Base-by-base conservation (phyloP, 2,113 vertebrate species). In the Willisornis vidua region DNA sequence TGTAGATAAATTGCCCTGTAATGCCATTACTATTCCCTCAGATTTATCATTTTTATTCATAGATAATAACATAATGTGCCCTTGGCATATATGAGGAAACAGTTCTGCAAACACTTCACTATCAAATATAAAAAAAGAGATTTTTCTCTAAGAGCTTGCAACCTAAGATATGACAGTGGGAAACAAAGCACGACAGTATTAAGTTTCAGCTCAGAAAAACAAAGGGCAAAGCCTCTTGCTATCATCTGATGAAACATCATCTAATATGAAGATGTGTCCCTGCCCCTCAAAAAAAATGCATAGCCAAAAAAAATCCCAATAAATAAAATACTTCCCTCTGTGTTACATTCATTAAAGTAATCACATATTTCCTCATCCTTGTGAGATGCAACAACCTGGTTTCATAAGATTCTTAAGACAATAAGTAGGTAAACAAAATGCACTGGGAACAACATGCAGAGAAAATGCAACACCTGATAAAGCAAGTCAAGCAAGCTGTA, bases 301-400 rank as follows among this genome's bases (percentile, higher is more conserved):
- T 2, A 51, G 39, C 0, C 1, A 54, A 72, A 84, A 78, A 31
- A 6, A 0, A 12, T 2, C 3, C 3, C 10, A 33, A 5, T 13
- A 78, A 76, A 77, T 52, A 58, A 57, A 88, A 66, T 22, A 1
- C 2, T 25, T 61, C 4, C 8, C 1, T 65, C 6, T 39, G 4
- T 29, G 18, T 37, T 51, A 51, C 33, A 7, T 14, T 71, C 46
- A 43, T 35, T 43, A 46, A 39, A 67, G 82, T 89, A 88, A 8
- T 41, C 59, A 48, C 22, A 6, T 28, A 45, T 31, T 92, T 81
- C 74, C 41, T 80, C 12, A 82, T 8, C 5, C 12, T 14, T 58
- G 25, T 65, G 12, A 79, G 54, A 29, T 19, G 25, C 3, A 52
- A 58, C 18, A 73, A 29, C 12, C 5, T 72, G 61, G 29, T 84